Percentiles rank a stretch among this genome's conserved stretches.
phyloP scores from a whole-genome alignment of 2,797 vertebrate genomes.

The Ctenosaura bakeri region DNA sequence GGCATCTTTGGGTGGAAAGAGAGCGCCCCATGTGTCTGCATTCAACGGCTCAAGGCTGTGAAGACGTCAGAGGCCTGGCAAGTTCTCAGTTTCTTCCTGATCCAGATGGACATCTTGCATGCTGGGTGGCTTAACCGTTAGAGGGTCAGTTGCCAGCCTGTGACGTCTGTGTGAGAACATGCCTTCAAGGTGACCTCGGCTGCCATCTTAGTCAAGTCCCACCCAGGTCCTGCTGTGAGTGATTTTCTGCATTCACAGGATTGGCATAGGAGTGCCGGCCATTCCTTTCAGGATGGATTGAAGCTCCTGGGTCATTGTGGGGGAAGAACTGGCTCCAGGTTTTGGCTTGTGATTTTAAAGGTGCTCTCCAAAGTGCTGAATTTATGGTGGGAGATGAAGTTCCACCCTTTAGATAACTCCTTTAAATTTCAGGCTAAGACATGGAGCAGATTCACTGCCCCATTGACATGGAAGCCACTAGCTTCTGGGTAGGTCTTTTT shows the following conservation, averaged over 20 bases:
- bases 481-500: too few species aligned
- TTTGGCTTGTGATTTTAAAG: too few species aligned
- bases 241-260: too few species aligned
- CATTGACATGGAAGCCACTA: background rate
- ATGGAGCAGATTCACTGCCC: too few species aligned
- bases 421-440: too few species aligned
- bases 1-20: background rate
- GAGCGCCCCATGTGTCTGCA: background rate
- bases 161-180: background rate
- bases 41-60: background rate
- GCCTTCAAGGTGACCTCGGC: slow-evolving; percentile 32
- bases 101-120: background rate
- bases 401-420: too few species aligned
- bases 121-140: too few species aligned
- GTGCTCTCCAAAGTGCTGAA: too few species aligned
- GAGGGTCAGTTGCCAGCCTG: too few species aligned
- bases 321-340: too few species aligned
- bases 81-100: background rate
- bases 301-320: background rate
- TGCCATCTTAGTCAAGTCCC: background rate
- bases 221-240: background rate
- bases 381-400: too few species aligned
- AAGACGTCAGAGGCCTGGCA: background rate
- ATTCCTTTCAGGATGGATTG: background rate
- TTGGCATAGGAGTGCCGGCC: background rate